A percentile compares a stretch with the other conserved stretches of the same genome.
These are phyloP conservation scores for Ammodytes dubius DNA, from an alignment of 2,113 vertebrate genomes.

Conservation along the genomic window DNA sequence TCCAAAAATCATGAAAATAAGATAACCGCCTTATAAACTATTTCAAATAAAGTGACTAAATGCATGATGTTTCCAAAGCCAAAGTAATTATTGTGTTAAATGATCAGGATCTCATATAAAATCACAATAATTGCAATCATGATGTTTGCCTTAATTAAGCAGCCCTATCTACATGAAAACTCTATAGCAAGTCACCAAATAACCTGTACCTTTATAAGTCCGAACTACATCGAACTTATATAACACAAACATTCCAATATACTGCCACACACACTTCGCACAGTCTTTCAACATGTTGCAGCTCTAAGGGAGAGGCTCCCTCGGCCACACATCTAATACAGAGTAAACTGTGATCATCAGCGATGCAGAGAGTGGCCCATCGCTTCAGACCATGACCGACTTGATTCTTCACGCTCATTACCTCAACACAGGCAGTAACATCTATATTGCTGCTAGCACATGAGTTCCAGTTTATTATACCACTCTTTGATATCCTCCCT, in stretches of 20 bases:
- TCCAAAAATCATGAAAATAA: no score
- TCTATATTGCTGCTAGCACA: not conserved
- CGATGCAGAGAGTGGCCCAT: not conserved
- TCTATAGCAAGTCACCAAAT: slow-evolving; percentile 6
- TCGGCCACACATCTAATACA: slow-evolving; percentile 12
- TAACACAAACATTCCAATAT: slow-evolving; percentile 23
- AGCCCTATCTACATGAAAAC: not conserved
- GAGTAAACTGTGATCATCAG: slow-evolving; percentile 43
- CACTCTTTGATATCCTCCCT: not conserved
- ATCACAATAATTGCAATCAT: no score
- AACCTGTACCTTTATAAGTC: slow-evolving; percentile 3
- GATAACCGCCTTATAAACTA: no score
- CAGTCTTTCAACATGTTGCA: slow-evolving; percentile 62
- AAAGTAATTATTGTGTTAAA: no score
- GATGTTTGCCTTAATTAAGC: no score
- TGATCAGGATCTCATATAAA: no score
- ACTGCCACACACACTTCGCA: slow-evolving; percentile 66
- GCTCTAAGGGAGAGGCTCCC: slow-evolving; percentile 35
- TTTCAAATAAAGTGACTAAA: no score
- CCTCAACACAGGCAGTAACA: slow-evolving; percentile 2
- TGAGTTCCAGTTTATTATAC: not conserved
- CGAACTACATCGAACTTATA: slow-evolving; percentile 32
- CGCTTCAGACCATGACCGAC: not conserved
- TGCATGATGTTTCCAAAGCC: no score
- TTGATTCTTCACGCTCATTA: slow-evolving; percentile 27